A percentile compares a stretch with the other conserved stretches of the same genome.
Evolutionary conservation across 37 sponge, comb jelly and placozoan species (phyloP).

Genomic region (Cliona cf. orientalis): DNA sequence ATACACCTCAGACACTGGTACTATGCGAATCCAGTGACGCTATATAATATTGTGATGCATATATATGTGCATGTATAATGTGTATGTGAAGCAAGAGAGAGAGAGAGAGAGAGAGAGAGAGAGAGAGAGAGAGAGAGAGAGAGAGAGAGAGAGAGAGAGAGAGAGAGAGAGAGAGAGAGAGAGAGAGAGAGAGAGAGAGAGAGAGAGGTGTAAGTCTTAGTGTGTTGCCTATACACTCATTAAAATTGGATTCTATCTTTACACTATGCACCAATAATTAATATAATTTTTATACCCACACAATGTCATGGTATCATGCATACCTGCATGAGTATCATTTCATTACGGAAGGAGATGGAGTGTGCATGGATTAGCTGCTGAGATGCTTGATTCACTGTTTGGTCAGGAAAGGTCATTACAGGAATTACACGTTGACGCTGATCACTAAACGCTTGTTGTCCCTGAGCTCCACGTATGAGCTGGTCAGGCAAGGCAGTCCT

Average conservation of each 20-base stretch:
- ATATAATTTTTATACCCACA: too few species aligned
- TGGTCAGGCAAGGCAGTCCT: slow-evolving; percentile 70
- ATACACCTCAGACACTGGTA: slow-evolving; percentile 55
- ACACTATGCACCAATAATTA: too few species aligned
- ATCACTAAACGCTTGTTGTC: slow-evolving; percentile 60
- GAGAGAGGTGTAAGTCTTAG: too few species aligned
- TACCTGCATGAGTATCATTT: slow-evolving; percentile 73
- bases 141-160: background rate
- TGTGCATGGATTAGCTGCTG: slow-evolving; percentile 59
- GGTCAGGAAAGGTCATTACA: slow-evolving; percentile 57
- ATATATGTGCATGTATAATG: too few species aligned
- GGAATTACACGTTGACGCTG: slow-evolving; percentile 61
- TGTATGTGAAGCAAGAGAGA: background rate
- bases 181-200: background rate
- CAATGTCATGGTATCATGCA: too few species aligned
- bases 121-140: background rate
- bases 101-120: background rate
- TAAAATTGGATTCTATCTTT: too few species aligned
- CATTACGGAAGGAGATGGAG: slow-evolving; percentile 36
- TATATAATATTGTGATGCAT: slow-evolving; percentile 1
- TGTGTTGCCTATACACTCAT: background rate
- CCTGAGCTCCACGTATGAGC: slow-evolving; percentile 60
- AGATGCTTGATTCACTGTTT: slow-evolving; percentile 65
- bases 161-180: background rate
- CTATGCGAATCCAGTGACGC: slow-evolving; percentile 61